Conservation (phyloP, 2,113 vertebrate genomes). For the Cynopterus brachyotis region DNA sequence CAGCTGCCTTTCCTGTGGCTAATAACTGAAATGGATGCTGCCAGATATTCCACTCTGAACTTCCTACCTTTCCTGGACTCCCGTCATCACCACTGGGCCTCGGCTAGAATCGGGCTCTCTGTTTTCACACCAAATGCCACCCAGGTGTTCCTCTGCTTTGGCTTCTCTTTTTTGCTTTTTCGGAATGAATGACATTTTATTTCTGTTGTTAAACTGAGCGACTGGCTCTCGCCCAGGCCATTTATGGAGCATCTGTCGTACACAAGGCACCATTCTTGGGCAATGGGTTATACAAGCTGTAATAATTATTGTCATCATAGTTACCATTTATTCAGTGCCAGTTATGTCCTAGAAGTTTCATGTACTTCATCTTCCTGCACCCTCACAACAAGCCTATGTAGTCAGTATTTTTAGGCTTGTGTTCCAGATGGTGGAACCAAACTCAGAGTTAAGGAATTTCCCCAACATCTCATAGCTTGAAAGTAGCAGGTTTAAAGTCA, state of each 20-base stretch:
- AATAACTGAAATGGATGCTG: neutral
- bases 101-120: neutral
- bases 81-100: neutral
- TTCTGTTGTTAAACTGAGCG: neutral
- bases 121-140: constrained; percentile 11
- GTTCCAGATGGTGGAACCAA: neutral
- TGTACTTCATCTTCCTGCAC: neutral
- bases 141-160: neutral
- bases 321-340: neutral
- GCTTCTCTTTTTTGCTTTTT: neutral
- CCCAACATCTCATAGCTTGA: neutral
- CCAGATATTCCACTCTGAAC: constrained; percentile 34
- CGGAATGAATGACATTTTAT: neutral
- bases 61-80: neutral
- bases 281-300: rapidly evolving
- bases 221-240: neutral
- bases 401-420: neutral
- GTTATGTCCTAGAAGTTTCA: neutral
- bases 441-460: neutral
- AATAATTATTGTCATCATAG: rapidly evolving
- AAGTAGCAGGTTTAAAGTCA: neutral
- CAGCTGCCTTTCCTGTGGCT: constrained; percentile 55
- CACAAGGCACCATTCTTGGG: neutral
- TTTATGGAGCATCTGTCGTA: neutral
- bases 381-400: neutral